Evolutionary conservation across 2,888 invertebrate species (phyloP).

Genomic region (Heliconius hortense): DNA sequence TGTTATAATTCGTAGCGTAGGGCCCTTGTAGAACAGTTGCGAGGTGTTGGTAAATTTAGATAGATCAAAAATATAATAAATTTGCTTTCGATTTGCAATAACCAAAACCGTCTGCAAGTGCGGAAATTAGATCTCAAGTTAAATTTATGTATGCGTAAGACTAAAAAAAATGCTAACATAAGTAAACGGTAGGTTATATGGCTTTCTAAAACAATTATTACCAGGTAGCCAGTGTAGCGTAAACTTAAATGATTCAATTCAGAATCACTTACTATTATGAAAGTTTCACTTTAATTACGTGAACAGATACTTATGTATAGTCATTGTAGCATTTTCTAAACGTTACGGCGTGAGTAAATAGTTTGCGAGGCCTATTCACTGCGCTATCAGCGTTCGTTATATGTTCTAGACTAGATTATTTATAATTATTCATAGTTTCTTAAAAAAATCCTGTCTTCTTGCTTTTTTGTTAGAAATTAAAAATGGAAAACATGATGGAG

Average conservation of each 20-base stretch:
- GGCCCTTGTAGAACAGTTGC: too few relatives aligned
- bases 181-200: neutral
- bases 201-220: constrained; percentile 19
- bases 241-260: constrained; percentile 39
- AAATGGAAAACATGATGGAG: neutral
- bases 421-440: neutral
- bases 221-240: constrained; percentile 32
- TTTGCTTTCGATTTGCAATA: neutral
- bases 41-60: too few relatives aligned
- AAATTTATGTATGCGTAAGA: neutral
- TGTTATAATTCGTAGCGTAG: too few relatives aligned
- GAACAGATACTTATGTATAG: constrained; percentile 36
- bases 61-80: neutral
- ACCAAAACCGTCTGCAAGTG: neutral
- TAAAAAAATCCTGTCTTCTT: neutral
- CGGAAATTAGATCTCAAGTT: neutral
- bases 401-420: constrained; percentile 4
- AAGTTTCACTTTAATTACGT: constrained; percentile 38
- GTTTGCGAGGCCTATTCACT: constrained; percentile 37
- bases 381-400: constrained; percentile 49
- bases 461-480: neutral
- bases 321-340: constrained; percentile 39
- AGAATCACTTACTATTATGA: constrained; percentile 34
- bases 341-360: constrained; percentile 40
- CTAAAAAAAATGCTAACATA: neutral